These are phyloP conservation scores for Phaethornis superciliosus DNA, from an alignment of 2,113 vertebrate species.

Conservation along the genomic window DNA sequence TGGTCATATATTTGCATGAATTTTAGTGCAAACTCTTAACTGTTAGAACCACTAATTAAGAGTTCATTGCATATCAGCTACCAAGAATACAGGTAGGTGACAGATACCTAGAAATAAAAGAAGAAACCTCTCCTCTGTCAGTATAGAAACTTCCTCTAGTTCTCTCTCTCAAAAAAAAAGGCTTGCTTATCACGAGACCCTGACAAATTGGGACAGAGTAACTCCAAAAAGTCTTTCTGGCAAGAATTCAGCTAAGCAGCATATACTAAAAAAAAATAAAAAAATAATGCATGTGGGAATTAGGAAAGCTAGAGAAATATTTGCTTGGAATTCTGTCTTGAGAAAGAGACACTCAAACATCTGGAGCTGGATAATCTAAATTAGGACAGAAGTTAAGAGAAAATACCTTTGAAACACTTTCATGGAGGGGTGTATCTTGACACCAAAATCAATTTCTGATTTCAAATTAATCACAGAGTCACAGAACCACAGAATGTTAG, in stretches of 20 bases:
- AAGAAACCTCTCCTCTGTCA: neutral
- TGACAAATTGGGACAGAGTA: neutral
- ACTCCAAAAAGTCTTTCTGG: neutral
- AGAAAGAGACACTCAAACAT: neutral
- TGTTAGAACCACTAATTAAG: neutral
- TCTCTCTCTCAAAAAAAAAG: neutral
- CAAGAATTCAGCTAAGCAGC: neutral
- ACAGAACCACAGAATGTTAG: no score
- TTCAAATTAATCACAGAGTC: neutral
- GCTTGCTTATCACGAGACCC: neutral
- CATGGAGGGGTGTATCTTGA: neutral
- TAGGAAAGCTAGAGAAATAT: neutral
- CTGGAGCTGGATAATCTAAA: neutral
- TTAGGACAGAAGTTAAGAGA: neutral
- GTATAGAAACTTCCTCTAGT: neutral
- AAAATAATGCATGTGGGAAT: neutral
- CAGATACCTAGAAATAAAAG: neutral
- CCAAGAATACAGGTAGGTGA: neutral
- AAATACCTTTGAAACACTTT: neutral
- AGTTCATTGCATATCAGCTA: neutral
- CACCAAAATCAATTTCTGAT: neutral
- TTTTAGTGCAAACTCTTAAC: neutral
- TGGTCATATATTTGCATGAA: neutral
- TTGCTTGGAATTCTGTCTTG: neutral
- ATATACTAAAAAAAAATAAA: neutral